A percentile compares a stretch with the other conserved stretches of the same genome.
These are phyloP conservation scores for Hypothenemus hampei DNA, from an alignment of 1,140 invertebrate genomes.

Conservation along the genomic window DNA sequence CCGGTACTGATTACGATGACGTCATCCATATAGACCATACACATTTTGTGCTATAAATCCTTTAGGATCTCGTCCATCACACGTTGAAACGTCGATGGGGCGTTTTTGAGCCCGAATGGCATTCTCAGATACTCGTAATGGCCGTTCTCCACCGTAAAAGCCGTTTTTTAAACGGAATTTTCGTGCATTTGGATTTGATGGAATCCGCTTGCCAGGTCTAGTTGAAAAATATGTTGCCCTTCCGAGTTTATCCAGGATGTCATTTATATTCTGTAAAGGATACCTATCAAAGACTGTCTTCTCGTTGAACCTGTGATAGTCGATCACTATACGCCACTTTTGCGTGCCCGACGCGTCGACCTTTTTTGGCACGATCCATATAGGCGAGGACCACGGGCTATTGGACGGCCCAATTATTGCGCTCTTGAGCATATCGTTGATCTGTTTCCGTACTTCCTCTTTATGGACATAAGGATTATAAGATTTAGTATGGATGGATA, in stretches of 20 bases:
- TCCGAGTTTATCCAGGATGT: constrained; percentile 45
- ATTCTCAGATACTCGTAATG: constrained; percentile 42
- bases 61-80: constrained; percentile 32
- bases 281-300: constrained; percentile 45
- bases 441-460: constrained; percentile 11
- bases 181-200: constrained; percentile 45
- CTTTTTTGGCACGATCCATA: constrained; percentile 40
- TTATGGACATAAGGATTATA: constrained; percentile 11
- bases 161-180: constrained; percentile 43
- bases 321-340: constrained; percentile 42
- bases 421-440: constrained; percentile 5
- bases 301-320: constrained; percentile 34
- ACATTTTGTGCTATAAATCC: constrained; percentile 31
- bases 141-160: constrained; percentile 39
- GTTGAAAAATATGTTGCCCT: constrained; percentile 42
- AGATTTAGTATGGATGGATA: constrained; percentile 33
- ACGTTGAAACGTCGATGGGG: constrained; percentile 44
- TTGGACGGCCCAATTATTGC: constrained; percentile 29
- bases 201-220: constrained; percentile 48
- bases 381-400: constrained; percentile 44
- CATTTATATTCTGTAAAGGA: constrained; percentile 50
- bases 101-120: constrained; percentile 41
- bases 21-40: constrained; percentile 43
- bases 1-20: constrained; percentile 33
- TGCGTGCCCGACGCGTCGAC: constrained; percentile 27